Evolutionary conservation across 2,888 invertebrate species (phyloP).

Genomic region (Metallyticus violacea): DNA sequence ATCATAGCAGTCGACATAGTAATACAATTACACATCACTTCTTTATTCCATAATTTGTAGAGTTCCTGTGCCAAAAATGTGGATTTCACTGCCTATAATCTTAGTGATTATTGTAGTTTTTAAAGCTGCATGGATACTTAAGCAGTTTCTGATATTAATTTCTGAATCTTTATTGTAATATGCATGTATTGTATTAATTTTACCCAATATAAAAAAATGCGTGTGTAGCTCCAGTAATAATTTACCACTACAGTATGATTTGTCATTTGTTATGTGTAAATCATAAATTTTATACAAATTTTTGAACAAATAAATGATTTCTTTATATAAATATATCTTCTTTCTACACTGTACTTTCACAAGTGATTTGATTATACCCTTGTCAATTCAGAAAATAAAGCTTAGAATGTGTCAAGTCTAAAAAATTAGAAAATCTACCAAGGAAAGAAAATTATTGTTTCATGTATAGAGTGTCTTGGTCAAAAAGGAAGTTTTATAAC

Average conservation of each 20-base stretch:
- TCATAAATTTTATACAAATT: neutral
- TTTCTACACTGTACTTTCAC: neutral
- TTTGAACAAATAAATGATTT: neutral
- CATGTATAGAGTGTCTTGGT: too few relatives aligned
- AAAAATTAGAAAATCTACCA: too few relatives aligned
- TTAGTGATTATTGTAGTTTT: neutral
- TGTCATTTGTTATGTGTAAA: neutral
- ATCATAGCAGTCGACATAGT: too few relatives aligned
- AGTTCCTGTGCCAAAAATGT: neutral
- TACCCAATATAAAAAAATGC: neutral
- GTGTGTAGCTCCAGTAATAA: neutral
- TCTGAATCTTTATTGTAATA: neutral
- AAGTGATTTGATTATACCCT: too few relatives aligned
- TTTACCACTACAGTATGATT: neutral
- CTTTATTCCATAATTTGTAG: too few relatives aligned
- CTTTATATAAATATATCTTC: neutral
- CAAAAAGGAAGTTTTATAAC: too few relatives aligned
- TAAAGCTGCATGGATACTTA: neutral
- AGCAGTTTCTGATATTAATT: neutral
- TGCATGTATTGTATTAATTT: neutral
- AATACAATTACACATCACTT: too few relatives aligned
- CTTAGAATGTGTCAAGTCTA: too few relatives aligned
- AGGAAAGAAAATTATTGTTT: too few relatives aligned
- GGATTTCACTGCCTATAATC: too few relatives aligned
- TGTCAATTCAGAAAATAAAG: too few relatives aligned